Evolutionary conservation across 2,888 invertebrate species (phyloP).

Genomic region (Ophion slaviceki): DNA sequence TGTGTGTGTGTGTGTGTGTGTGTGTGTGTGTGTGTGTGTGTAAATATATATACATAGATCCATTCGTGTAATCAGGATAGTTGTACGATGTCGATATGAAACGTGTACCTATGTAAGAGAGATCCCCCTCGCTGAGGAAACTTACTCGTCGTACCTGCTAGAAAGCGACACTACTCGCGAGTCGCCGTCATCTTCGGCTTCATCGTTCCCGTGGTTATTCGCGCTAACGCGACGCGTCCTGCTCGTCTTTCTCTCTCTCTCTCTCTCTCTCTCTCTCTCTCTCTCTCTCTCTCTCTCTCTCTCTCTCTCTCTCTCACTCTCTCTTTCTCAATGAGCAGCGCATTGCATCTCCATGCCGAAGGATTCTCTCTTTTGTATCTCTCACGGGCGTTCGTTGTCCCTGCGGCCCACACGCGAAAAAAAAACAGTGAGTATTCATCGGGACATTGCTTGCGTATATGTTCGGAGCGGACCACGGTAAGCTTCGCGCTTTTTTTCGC

Average conservation of each 20-base stretch:
- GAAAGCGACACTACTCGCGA: conserved; percentile 59
- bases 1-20: too few relatives aligned
- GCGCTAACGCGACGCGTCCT: too few relatives aligned
- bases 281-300: not conserved
- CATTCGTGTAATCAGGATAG: conserved; percentile 20
- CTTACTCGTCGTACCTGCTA: conserved; percentile 65
- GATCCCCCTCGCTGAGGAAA: conserved; percentile 59
- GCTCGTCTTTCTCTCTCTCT: too few relatives aligned
- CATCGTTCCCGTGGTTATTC: too few relatives aligned
- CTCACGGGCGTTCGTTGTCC: conserved; percentile 58
- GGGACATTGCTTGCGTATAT: conserved; percentile 56
- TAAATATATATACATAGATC: too few relatives aligned
- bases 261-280: not conserved
- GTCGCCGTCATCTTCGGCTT: not conserved
- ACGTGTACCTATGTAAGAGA: conserved; percentile 47
- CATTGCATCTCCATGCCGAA: conserved; percentile 24
- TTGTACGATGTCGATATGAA: conserved; percentile 56
- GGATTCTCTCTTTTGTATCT: conserved; percentile 45
- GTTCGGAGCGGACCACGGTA: not conserved
- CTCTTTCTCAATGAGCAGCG: not conserved
- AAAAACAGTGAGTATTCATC: conserved; percentile 44
- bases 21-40: too few relatives aligned
- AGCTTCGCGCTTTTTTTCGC: too few relatives aligned
- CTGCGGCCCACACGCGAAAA: conserved; percentile 48
- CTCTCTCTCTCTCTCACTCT: not conserved